phyloP scores from a whole-genome alignment of 2,888 invertebrate species.

The Aplocera efformata region DNA sequence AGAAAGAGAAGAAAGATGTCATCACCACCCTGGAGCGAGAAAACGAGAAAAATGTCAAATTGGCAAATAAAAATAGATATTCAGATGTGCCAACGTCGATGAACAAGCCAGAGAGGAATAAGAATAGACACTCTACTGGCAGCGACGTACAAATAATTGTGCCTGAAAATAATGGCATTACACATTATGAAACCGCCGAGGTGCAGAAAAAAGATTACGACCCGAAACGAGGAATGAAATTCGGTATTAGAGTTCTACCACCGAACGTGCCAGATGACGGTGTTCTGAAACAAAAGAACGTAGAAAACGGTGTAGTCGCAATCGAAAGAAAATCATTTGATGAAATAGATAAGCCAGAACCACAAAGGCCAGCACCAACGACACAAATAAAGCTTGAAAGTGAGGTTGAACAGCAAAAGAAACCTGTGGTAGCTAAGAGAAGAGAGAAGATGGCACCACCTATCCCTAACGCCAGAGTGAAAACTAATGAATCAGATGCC shows the following conservation, averaged over 20 bases:
- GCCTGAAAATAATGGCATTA: conserved; percentile 65
- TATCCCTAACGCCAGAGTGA: conserved; percentile 68
- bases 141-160: conserved; percentile 66
- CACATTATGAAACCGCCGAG: conserved; percentile 69
- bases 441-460: conserved; percentile 75
- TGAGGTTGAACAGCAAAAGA: conserved; percentile 66
- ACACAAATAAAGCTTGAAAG: conserved; percentile 76
- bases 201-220: conserved; percentile 79
- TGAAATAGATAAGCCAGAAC: conserved; percentile 67
- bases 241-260: conserved; percentile 84
- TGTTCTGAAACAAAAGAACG: conserved; percentile 64
- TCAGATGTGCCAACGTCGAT: conserved; percentile 53
- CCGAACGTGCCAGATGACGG: conserved; percentile 78
- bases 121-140: conserved; percentile 61
- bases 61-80: conserved; percentile 58
- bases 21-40: conserved; percentile 71
- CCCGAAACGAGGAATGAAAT: conserved; percentile 81
- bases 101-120: conserved; percentile 65
- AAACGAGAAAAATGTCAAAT: conserved; percentile 71
- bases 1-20: conserved; percentile 67
- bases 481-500: conserved; percentile 60
- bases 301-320: conserved; percentile 63
- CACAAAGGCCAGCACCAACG: conserved; percentile 51
- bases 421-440: conserved; percentile 76
- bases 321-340: conserved; percentile 59